Evolutionary conservation across 2,797 vertebrate species (phyloP).

Genomic region (Falco naumanni): DNA sequence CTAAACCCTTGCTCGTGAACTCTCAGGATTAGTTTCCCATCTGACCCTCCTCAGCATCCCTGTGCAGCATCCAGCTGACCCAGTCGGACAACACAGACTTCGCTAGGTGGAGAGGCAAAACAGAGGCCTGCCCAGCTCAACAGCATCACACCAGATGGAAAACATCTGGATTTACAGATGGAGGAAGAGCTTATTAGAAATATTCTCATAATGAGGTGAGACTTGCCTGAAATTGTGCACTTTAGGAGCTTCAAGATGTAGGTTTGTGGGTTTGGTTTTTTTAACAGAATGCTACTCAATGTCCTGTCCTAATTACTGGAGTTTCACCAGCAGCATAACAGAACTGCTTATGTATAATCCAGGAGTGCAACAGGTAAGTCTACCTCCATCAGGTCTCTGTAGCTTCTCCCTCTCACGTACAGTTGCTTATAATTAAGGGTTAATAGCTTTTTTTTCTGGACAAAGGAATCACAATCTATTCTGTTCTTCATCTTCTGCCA

Average conservation of each 20-base stretch:
- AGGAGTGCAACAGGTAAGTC: not conserved
- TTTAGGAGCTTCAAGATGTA: not conserved
- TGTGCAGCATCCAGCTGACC: not conserved
- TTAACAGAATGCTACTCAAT: not conserved
- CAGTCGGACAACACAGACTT: not conserved
- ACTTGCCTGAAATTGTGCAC: not conserved
- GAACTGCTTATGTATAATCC: not conserved
- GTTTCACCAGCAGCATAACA: not conserved
- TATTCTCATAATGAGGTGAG: not conserved
- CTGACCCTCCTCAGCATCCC: not conserved
- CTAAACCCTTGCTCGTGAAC: not conserved
- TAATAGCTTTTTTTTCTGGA: not conserved
- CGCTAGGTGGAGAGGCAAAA: not conserved
- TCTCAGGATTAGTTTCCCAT: not conserved
- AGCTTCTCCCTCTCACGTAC: not conserved
- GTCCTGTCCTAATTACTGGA: not conserved
- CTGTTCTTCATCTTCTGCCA: not conserved
- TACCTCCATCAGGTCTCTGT: not conserved
- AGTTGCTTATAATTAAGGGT: not conserved
- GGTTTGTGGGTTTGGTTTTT: too few relatives aligned
- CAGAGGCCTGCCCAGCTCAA: not conserved
- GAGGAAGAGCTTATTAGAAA: not conserved
- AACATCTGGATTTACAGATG: not conserved
- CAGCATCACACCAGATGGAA: constrained; percentile 22
- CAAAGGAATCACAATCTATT: not conserved